Evolutionary conservation across 1,140 invertebrate species (phyloP).

Genomic region (Tetragonula clypearis): DNA sequence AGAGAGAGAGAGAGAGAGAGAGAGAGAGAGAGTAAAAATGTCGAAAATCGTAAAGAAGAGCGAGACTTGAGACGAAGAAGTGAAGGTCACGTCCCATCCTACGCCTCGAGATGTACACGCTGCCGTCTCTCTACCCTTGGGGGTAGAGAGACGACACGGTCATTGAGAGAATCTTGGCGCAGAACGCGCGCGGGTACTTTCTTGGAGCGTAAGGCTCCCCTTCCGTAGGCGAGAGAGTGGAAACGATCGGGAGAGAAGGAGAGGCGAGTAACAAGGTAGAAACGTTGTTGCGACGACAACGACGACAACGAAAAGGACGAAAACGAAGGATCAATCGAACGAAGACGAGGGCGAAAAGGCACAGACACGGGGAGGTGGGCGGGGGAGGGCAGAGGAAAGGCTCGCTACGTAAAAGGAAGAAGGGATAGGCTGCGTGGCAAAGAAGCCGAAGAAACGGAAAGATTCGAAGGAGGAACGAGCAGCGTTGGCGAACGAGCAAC

Average conservation of each 20-base stretch:
- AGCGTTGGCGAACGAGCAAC: background rate
- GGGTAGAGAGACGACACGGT: conserved; percentile 46
- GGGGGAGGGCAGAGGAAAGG: background rate
- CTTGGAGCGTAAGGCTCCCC: conserved; percentile 6
- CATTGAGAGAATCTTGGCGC: conserved; percentile 51
- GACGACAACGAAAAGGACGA: conserved; percentile 49
- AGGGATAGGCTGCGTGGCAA: conserved; percentile 24
- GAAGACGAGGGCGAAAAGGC: background rate
- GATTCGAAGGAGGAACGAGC: conserved; percentile 20
- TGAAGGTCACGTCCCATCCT: conserved; percentile 47
- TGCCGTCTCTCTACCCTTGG: background rate
- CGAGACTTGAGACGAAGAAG: conserved; percentile 20
- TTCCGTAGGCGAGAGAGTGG: background rate
- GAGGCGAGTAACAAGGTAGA: conserved; percentile 33
- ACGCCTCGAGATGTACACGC: conserved; percentile 2
- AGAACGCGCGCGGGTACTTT: conserved; percentile 8
- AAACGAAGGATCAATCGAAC: conserved; percentile 47
- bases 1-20: no score
- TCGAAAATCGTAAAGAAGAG: conserved; percentile 33
- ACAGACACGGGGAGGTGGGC: background rate
- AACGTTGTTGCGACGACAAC: conserved; percentile 39
- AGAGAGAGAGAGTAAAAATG: no score
- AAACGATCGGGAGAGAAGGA: background rate
- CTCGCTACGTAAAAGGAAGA: conserved; percentile 28
- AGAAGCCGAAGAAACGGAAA: conserved; percentile 46